Base-by-base conservation (phyloP, 37 sponge, comb jelly and placozoan species). In the Dysidea cf. avara region DNA sequence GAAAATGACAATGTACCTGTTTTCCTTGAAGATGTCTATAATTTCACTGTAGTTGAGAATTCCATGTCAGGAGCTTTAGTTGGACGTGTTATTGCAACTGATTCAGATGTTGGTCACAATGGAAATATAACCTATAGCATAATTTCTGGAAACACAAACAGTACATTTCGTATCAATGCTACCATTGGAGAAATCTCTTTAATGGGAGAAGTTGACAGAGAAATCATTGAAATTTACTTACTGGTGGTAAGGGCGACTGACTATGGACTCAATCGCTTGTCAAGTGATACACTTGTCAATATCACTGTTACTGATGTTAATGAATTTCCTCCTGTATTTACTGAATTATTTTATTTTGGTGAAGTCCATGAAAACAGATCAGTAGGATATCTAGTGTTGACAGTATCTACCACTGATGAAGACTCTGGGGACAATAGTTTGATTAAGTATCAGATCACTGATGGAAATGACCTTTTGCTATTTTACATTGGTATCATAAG, bases 221-320 rank as follows among this genome's bases (percentile, higher is more conserved):
- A 75, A 30, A 46, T 43, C 0, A 36, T 51, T 18, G 7, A n/a
- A 17, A 24, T 53, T 9, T 86, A 86, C 40, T 49, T 12, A 20
- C 57, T 91, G 28, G 51, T 65, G 21, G 87, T 91, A 18, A 59
- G 52, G 16, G 92, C 87, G 4, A 52, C 63, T 31, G 95, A 94
- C 43, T 29, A 43, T 24, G 95, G 90, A 2, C 29, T 25, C 16
- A 51, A 62, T 0, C 69, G 72, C 0, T 65, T 86, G 14, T 69
- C 81, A 18, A 54, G 63, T 5, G 18, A 36, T 0, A 71, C 72
- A 18, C 36, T 57, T 14, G 67, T 86, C 26, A 1, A 52, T 0
- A 57, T 89, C 32, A 75, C 57, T 48, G 39, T 94, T 18, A 47
- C 74, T n/a, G 95, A 89, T 53, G 57, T 77, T 24, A 88, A 88